A percentile compares a stretch with the other conserved stretches of the same genome.
Evolutionary conservation across 2,113 vertebrate species (phyloP).

Genomic region (Fulica atra): DNA sequence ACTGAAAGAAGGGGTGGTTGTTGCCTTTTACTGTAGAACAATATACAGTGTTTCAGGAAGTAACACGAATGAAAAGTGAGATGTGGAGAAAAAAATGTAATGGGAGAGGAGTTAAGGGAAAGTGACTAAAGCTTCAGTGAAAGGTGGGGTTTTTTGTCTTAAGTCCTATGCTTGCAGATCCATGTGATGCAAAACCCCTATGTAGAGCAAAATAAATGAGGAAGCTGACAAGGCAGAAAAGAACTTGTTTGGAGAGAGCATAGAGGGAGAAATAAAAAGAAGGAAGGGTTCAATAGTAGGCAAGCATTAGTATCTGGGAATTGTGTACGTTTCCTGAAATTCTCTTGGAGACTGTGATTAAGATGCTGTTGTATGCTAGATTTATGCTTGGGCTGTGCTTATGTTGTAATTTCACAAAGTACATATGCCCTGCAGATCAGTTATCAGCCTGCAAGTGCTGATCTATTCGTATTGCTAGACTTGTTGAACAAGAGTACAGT

Average conservation of each 20-base stretch:
- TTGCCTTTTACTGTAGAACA: not conserved
- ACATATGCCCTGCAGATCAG: not conserved
- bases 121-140: not conserved
- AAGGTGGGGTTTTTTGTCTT: not conserved
- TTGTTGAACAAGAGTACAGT: not conserved
- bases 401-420: not conserved
- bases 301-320: not conserved
- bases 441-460: not conserved
- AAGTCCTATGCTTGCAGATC: not conserved
- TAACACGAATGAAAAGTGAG: not conserved
- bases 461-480: not conserved
- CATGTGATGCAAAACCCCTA: not conserved
- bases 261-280: not conserved
- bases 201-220: not conserved
- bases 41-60: not conserved
- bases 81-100: not conserved
- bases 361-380: not conserved
- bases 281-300: not conserved
- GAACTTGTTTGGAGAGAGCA: not conserved
- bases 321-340: not conserved
- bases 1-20: not conserved
- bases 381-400: not conserved
- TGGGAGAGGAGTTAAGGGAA: not conserved
- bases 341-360: not conserved
- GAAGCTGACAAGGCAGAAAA: not conserved